Conservation (phyloP, 2,888 invertebrate species). For the Camptogramma bilineatum region DNA sequence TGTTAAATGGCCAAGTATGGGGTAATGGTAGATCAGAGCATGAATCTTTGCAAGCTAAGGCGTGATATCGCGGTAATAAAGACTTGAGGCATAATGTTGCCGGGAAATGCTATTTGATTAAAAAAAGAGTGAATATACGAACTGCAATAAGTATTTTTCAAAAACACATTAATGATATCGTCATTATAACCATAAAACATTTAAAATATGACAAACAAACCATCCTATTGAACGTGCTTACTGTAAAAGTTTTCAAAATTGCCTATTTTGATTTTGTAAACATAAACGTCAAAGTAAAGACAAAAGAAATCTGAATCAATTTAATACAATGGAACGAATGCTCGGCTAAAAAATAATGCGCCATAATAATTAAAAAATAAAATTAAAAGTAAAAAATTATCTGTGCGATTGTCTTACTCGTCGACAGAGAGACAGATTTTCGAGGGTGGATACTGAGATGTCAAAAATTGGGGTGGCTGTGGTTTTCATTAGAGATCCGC, state of each 20-base stretch:
- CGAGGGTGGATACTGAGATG: conserved; percentile 33
- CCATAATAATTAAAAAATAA: conserved; percentile 26
- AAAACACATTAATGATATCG: not conserved
- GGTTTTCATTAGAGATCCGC: conserved; percentile 35
- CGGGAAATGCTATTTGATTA: not conserved
- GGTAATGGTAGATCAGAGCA: conserved; percentile 32
- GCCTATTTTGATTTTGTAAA: too few relatives aligned
- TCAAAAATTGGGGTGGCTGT: conserved; percentile 35
- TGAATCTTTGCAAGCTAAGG: conserved; percentile 33
- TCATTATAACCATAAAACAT: too few relatives aligned
- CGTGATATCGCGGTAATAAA: conserved; percentile 17
- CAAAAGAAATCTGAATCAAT: conserved; percentile 22
- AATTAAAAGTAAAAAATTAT: conserved; percentile 38
- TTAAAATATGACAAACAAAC: too few relatives aligned
- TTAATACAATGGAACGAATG: conserved; percentile 17
- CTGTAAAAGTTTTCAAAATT: too few relatives aligned
- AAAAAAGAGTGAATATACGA: not conserved
- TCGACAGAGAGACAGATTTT: conserved; percentile 41
- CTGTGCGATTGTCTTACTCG: conserved; percentile 44
- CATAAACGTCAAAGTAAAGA: not conserved
- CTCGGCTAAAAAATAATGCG: conserved; percentile 30
- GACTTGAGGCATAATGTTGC: not conserved
- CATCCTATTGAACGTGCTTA: too few relatives aligned
- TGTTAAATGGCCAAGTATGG: conserved; percentile 48
- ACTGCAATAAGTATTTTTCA: not conserved